Base-by-base conservation (phyloP, 2,888 invertebrate species). In the Therioaphis trifolii region DNA sequence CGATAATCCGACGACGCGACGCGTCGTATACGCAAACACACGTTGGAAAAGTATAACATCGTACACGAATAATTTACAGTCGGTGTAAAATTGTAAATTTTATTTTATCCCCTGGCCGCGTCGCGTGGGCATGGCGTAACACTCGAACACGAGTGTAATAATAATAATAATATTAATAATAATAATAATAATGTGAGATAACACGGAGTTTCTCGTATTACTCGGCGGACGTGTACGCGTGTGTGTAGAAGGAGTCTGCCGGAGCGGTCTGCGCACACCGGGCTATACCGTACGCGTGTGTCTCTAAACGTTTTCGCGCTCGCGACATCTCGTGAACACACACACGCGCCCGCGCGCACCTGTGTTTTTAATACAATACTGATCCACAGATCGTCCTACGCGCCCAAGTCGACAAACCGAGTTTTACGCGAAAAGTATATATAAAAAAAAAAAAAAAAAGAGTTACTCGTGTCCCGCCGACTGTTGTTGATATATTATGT, bases 151-250 rank as follows among this genome's bases (percentile, higher is more conserved):
- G n/a, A n/a, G n/a, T n/a, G n/a, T n/a, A n/a, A n/a, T n/a, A n/a
- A n/a, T n/a, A n/a, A n/a, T n/a, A 11, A 46, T 46, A 4, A 46
- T 46, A 46, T 7, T 21, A 55, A 55, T 55, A 55, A 55, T 21
- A 21, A 55, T 55, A 21, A 21, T 21, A 58, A 58, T 58, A 9
- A 0, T n/a, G 2, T 11, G 15, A 63, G 63, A 63, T 63, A 63
- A 63, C 29, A 11, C 55, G 35, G 35, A 35, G 63, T 63, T 63
- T 63, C 63, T 63, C 63, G 18, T 35, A 63, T 63, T 63, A 63
- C 63, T 63, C 63, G 63, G 35, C 29, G 29, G 18, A 1, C 63
- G 63, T 35, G 7, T 15, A 18, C 9, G 18, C 12, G 46, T 46
- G 14, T 12, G 2, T 12, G 46, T 46, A 9, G 46, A 11, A 46